A percentile compares a stretch with the other conserved stretches of the same genome.
Evolutionary conservation across 2,888 invertebrate species (phyloP).

Genomic region (Melipona bicolor): DNA sequence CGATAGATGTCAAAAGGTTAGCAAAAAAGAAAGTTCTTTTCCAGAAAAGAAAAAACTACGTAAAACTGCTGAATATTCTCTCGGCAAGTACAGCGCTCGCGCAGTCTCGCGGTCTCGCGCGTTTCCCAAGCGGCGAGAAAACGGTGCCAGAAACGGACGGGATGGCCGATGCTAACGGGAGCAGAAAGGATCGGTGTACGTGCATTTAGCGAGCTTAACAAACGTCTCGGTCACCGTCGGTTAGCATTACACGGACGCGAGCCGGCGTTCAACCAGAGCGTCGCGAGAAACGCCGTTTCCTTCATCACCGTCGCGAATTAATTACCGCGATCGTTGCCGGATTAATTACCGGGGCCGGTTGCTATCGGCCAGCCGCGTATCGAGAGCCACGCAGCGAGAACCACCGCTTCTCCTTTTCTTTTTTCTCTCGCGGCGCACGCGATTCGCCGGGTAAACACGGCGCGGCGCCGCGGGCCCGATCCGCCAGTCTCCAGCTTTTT

Average conservation of each 20-base stretch:
- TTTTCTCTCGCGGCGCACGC: conserved; percentile 44
- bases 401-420: not conserved
- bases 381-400: conserved; percentile 22
- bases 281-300: conserved; percentile 56
- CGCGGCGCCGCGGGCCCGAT: conserved; percentile 11
- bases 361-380: conserved; percentile 8
- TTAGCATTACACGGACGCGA: conserved; percentile 50
- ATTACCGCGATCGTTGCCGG: conserved; percentile 54
- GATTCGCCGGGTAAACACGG: conserved; percentile 35
- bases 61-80: no score
- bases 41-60: no score
- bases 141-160: conserved; percentile 48
- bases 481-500: not conserved
- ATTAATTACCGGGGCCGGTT: conserved; percentile 37
- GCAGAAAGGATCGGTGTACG: conserved; percentile 67
- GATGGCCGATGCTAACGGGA: conserved; percentile 64
- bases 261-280: conserved; percentile 61
- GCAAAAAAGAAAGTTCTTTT: no score
- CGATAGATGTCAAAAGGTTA: no score
- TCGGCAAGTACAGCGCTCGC: no score
- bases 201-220: conserved; percentile 56
- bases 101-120: not conserved
- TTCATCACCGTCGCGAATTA: conserved; percentile 61
- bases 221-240: conserved; percentile 55
- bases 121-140: conserved; percentile 22